Base-by-base conservation (phyloP, 2,113 vertebrate species). In the Salvelinus sp. region DNA sequence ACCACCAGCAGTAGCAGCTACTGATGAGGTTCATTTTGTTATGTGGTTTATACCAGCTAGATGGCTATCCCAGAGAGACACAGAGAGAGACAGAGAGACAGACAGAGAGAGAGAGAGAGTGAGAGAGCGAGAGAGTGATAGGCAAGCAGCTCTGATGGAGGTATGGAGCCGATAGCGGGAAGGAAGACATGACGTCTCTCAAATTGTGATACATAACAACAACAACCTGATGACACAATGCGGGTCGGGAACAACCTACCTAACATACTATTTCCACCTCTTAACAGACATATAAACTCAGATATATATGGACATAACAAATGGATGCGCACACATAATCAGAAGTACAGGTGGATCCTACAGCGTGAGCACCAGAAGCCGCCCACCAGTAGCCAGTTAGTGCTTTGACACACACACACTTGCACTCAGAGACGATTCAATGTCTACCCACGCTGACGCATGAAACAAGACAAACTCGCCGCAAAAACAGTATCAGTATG, bases 401-500 rank as follows among this genome's bases (percentile, higher is more conserved):
- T 84, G 77, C 88, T 86, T 83, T 83, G 69, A 84, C 80, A 70
- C 75, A 23, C 54, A 33, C 70, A 75, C 57, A 79, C 76, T 76
- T 58, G 16, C 69, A 76, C 38, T 83, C 75, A 79, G 79, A 87
- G 85, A 90, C 86, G 90, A 88, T 84, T 78, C 82, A 85, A 87
- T 76, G 82, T 84, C 90, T 88, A 89, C 91, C 89, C 91, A 90
- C 89, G 83, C 88, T 88, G 88, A 89, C 87, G 85, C 87, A 90
- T 84, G 82, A 88, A 88, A 89, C 78, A 78, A 71, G 86, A 66
- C 85, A 85, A 86, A 82, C 79, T 86, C 50, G n/a, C 79, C 72
- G 76, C 64, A 2, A 82, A 83, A 81, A 79, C 83, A 89, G 76
- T 85, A 44, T 81, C 83, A 85, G n/a, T 22, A 62, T 62, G 2